Conservation (phyloP, 2,797 vertebrate genomes). For the Semotilus atromaculatus region DNA sequence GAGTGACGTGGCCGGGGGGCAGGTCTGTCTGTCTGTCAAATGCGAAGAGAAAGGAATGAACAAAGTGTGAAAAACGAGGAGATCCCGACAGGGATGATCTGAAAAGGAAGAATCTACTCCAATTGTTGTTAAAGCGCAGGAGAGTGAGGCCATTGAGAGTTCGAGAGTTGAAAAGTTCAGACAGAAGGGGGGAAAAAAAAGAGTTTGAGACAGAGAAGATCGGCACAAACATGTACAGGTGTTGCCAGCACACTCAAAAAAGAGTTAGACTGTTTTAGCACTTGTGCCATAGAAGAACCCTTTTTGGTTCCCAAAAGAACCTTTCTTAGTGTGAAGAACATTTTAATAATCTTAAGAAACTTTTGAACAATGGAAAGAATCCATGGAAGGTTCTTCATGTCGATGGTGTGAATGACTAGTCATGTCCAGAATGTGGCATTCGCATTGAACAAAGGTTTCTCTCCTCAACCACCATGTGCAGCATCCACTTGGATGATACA, state of each 20-base stretch:
- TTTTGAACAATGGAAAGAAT: no score
- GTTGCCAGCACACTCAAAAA: background rate
- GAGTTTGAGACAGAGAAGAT: conserved; percentile 10
- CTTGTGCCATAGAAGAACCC: no score
- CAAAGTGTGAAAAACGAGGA: conserved; percentile 42
- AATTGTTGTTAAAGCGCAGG: conserved; percentile 53
- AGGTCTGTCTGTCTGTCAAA: conserved; percentile 67
- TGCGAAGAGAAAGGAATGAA: conserved; percentile 49
- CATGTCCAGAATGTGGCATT: no score
- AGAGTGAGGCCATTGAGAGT: conserved; percentile 66
- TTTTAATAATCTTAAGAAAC: no score
- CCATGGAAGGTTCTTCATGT: no score
- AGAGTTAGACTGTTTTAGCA: background rate
- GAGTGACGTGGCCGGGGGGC: conserved; percentile 68
- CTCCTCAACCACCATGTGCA: no score
- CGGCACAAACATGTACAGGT: conserved; percentile 57
- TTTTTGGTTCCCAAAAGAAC: no score
- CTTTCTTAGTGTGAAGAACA: no score
- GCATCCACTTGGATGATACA: no score
- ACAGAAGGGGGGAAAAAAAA: conserved; percentile 45
- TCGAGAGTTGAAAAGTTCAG: conserved; percentile 80
- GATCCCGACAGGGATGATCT: conserved; percentile 61
- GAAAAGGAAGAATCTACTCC: conserved; percentile 67
- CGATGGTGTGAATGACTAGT: no score
- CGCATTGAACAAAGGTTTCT: no score